Evolutionary conservation across 2,888 invertebrate species (phyloP).

Genomic region (Galerucella calmariensis): DNA sequence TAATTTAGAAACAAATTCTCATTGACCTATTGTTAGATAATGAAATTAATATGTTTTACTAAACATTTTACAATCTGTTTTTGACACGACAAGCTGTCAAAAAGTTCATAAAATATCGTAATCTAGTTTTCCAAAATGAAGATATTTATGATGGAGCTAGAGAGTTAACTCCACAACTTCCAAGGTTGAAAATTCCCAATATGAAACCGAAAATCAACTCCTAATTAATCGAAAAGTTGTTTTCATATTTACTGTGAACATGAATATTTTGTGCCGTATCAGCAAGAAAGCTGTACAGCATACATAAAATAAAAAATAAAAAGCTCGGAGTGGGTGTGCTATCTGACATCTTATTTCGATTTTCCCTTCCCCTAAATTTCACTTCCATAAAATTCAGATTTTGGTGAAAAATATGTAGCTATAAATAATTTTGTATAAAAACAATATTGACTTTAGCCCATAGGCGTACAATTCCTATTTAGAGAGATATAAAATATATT

Average conservation of each 20-base stretch:
- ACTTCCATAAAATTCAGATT: not conserved
- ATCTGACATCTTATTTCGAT: constrained; percentile 10
- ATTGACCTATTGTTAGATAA: too few species aligned
- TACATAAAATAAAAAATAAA: not conserved
- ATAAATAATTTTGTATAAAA: constrained; percentile 2
- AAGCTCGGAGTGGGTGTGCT: not conserved
- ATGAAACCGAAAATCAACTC: too few species aligned
- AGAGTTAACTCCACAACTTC: too few species aligned
- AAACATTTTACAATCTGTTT: too few species aligned
- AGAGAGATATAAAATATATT: too few species aligned
- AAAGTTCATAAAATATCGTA: too few species aligned
- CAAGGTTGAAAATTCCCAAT: too few species aligned
- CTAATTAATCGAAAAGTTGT: not conserved
- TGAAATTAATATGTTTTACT: too few species aligned
- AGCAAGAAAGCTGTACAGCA: not conserved
- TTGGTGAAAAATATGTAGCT: not conserved
- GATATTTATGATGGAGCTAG: too few species aligned
- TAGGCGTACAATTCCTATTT: not conserved
- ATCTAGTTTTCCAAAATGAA: too few species aligned
- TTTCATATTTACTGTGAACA: not conserved
- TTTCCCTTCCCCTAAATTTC: not conserved
- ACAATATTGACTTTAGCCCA: not conserved
- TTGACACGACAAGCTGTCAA: too few species aligned
- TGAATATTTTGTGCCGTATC: not conserved
- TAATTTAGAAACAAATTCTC: too few species aligned